These are phyloP conservation scores for Scaptomyza tumidula DNA, from an alignment of 2,888 invertebrate species.

Conservation along the genomic window DNA sequence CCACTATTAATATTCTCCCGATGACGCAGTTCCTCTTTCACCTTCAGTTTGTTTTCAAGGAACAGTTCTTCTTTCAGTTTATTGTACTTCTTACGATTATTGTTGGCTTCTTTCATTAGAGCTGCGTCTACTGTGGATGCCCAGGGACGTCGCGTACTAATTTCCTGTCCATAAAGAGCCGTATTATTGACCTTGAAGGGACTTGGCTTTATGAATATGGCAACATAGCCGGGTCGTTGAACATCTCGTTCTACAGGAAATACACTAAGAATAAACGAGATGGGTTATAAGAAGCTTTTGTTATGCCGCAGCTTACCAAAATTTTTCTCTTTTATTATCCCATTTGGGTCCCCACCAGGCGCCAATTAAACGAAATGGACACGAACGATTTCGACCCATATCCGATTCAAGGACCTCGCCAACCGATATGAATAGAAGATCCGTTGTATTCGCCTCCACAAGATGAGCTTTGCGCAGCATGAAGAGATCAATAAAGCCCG, in stretches of 20 bases:
- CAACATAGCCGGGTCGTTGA: slow-evolving; percentile 53
- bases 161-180: slow-evolving; percentile 41
- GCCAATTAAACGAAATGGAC: slow-evolving; percentile 55
- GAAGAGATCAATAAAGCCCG: slow-evolving; percentile 61
- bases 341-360: slow-evolving; percentile 56
- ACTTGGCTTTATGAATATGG: slow-evolving; percentile 64
- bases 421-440: slow-evolving; percentile 55
- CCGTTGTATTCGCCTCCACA: slow-evolving; percentile 60
- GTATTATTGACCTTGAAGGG: slow-evolving; percentile 53
- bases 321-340: not conserved
- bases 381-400: slow-evolving; percentile 50
- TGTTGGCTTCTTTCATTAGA: slow-evolving; percentile 16
- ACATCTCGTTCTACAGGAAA: slow-evolving; percentile 59
- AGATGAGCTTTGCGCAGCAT: slow-evolving; percentile 66
- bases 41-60: slow-evolving; percentile 16
- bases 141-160: slow-evolving; percentile 69
- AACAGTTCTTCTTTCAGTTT: not conserved
- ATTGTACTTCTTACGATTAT: slow-evolving; percentile 10
- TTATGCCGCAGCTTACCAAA: slow-evolving; percentile 36
- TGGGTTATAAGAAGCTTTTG: no score
- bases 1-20: slow-evolving; percentile 3
- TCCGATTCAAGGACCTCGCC: slow-evolving; percentile 50
- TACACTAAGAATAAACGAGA: slow-evolving; percentile 33
- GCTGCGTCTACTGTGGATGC: slow-evolving; percentile 1
- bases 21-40: slow-evolving; percentile 20